phyloP scores from a whole-genome alignment of 2,113 vertebrate species.

The Amazona vittata region DNA sequence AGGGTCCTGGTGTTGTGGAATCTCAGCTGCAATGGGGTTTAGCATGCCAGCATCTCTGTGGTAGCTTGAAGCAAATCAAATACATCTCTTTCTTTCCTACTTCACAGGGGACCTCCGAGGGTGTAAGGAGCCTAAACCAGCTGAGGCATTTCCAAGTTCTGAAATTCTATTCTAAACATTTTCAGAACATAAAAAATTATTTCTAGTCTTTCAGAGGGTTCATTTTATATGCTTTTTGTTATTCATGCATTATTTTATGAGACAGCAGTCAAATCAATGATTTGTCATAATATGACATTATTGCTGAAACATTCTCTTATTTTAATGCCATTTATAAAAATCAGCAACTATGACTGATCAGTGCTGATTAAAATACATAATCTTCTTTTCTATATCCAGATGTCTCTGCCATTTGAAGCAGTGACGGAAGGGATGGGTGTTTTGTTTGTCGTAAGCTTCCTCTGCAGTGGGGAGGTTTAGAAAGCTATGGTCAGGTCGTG shows the following conservation, averaged over 20 bases:
- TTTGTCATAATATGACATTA: slow-evolving; percentile 34
- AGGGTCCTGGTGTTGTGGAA: background rate
- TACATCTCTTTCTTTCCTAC: fast-evolving
- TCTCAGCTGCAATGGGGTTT: background rate
- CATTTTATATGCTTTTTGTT: background rate
- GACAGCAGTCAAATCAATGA: slow-evolving; percentile 5
- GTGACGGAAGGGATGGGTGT: background rate
- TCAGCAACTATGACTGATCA: background rate
- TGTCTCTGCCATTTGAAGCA: background rate
- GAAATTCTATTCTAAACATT: background rate
- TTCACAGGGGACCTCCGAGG: background rate
- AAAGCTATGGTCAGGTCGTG: background rate
- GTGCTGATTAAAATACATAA: background rate
- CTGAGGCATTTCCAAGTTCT: background rate
- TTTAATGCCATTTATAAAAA: slow-evolving; percentile 53
- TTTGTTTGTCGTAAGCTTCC: background rate
- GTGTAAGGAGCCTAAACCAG: background rate
- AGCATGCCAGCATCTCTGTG: background rate
- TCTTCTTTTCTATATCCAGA: background rate
- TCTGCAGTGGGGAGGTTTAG: fast-evolving
- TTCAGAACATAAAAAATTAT: background rate
- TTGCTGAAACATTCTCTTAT: slow-evolving; percentile 22
- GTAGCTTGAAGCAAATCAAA: background rate
- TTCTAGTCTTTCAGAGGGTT: background rate
- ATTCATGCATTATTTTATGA: slow-evolving; percentile 23